Percentiles rank a stretch among this genome's conserved stretches.
Evolutionary conservation across 2,797 vertebrate genomes (phyloP).

Genomic region (Schizopygopsis pylzovi): DNA sequence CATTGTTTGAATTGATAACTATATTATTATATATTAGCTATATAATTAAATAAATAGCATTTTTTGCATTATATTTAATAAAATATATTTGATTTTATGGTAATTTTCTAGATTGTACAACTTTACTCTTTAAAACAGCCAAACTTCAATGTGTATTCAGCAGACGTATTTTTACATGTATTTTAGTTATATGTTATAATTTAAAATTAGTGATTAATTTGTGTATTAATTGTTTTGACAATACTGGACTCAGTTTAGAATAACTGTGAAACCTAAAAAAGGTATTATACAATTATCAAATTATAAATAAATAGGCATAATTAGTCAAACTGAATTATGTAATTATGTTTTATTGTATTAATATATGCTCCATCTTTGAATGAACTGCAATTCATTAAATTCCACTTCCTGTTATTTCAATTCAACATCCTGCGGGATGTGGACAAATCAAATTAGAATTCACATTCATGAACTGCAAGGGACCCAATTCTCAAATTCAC

Average conservation of each 20-base stretch:
- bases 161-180: not conserved
- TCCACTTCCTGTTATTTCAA: not conserved
- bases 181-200: not conserved
- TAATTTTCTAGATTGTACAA: not conserved
- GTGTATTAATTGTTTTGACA: not conserved
- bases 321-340: not conserved
- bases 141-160: not conserved
- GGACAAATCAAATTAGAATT: not conserved
- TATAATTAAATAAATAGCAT: not conserved
- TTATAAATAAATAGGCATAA: not conserved
- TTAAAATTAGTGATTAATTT: not conserved
- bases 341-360: not conserved
- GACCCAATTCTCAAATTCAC: no score
- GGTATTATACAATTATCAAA: no score
- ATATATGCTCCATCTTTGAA: not conserved
- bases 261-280: not conserved
- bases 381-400: no score
- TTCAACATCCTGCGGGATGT: not conserved
- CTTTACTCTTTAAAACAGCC: not conserved
- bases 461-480: no score
- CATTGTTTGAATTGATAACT: not conserved
- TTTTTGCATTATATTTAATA: not conserved
- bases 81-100: not conserved
- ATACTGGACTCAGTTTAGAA: not conserved
- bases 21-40: not conserved